A percentile compares a stretch with the other conserved stretches of the same genome.
phyloP scores from a whole-genome alignment of 2,888 invertebrate species.

The Scotopteryx bipunctaria region DNA sequence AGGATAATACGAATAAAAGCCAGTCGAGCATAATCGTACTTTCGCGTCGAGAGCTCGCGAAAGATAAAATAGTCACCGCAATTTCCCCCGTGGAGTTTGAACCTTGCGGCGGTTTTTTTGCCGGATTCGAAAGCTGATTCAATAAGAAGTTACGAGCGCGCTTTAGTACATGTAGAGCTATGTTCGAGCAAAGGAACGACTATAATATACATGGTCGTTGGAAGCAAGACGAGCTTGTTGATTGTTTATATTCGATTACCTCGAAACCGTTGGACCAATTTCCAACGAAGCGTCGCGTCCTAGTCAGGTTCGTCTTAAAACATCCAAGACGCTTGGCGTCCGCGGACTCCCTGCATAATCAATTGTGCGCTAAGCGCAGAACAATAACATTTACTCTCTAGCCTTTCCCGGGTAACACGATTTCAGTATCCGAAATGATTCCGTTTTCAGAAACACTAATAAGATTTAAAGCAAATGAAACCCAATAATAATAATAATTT shows the following conservation, averaged over 20 bases:
- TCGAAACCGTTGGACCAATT: conserved; percentile 52
- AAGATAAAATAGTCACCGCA: conserved; percentile 71
- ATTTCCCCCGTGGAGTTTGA: conserved; percentile 66
- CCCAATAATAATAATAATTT: conserved; percentile 9
- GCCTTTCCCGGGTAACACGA: conserved; percentile 18
- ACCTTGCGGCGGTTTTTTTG: conserved; percentile 62
- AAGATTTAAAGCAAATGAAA: conserved; percentile 18
- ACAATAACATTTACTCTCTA: conserved; percentile 39
- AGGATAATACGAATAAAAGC: conserved; percentile 75
- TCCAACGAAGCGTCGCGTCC: conserved; percentile 40
- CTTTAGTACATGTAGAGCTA: conserved; percentile 54
- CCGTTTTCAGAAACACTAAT: background rate
- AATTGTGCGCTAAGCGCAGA: conserved; percentile 42
- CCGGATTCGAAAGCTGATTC: conserved; percentile 64
- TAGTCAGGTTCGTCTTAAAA: conserved; percentile 42
- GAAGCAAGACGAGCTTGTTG: conserved; percentile 48
- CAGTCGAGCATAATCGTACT: conserved; percentile 73
- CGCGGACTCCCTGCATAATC: conserved; percentile 48
- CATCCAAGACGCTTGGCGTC: conserved; percentile 43
- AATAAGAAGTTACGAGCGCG: conserved; percentile 65
- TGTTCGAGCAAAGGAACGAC: conserved; percentile 43
- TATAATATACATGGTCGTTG: conserved; percentile 39
- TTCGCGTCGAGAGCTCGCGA: conserved; percentile 58
- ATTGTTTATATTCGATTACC: conserved; percentile 64
- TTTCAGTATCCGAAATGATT: conserved; percentile 21